Conservation (phyloP, 2,113 vertebrate genomes). For the Vimba vimba region DNA sequence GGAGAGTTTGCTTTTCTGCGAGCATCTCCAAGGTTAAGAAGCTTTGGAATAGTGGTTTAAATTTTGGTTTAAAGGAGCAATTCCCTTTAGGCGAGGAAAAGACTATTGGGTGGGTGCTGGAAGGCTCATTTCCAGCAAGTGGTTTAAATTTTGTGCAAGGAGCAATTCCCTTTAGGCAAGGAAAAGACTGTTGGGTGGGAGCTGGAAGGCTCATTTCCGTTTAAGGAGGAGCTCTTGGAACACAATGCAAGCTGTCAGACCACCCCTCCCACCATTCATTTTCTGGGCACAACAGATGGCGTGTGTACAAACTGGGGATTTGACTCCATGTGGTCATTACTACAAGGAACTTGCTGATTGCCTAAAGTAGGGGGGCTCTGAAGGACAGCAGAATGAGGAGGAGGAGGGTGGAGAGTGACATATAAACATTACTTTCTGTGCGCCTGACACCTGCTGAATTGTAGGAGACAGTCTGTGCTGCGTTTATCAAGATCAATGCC, state of each 20-base stretch:
- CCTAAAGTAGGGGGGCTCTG: slow-evolving; percentile 8
- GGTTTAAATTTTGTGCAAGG: slow-evolving; percentile 1
- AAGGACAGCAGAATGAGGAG: neutral
- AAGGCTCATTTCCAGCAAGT: slow-evolving; percentile 17
- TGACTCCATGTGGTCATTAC: slow-evolving; percentile 52
- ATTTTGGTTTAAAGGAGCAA: slow-evolving; percentile 8
- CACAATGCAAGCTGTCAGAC: slow-evolving; percentile 38
- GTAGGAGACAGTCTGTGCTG: slow-evolving; percentile 63
- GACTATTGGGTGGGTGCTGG: slow-evolving; percentile 5
- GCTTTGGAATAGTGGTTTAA: neutral
- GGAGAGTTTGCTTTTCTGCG: slow-evolving; percentile 1
- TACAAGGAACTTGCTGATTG: slow-evolving; percentile 13
- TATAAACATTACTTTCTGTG: slow-evolving; percentile 57
- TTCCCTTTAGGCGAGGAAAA: slow-evolving; percentile 23
- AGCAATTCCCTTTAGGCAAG: slow-evolving; percentile 13
- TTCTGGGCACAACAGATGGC: slow-evolving; percentile 65
- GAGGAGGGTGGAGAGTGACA: slow-evolving; percentile 34
- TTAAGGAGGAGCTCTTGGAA: slow-evolving; percentile 22
- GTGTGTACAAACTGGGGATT: slow-evolving; percentile 55
- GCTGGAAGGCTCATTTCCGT: slow-evolving; percentile 35
- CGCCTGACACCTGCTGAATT: slow-evolving; percentile 39
- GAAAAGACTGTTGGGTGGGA: slow-evolving; percentile 16
- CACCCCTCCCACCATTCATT: slow-evolving; percentile 21
- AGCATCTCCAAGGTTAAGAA: slow-evolving; percentile 12
- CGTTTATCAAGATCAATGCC: slow-evolving; percentile 7